Evolutionary conservation across 2,888 invertebrate species (phyloP), one percentile per base, ranked within the genome.

Genomic region (Chloroclystis v-ata): DNA sequence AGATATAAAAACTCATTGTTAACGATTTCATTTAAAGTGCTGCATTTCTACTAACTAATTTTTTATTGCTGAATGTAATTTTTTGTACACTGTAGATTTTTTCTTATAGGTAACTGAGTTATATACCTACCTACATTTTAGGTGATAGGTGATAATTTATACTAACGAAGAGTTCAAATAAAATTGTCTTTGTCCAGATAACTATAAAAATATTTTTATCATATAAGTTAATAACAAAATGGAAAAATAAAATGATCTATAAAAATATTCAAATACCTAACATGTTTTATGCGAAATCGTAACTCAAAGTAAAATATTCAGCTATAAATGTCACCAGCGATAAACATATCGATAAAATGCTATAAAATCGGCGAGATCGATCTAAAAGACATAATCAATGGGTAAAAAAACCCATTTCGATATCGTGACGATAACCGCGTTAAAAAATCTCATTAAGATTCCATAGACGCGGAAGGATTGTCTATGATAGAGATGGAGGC

Each of bases 391-490:
- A 35, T 35, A 35, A 43, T 43, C 28, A 39, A 25, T 33, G 25
- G 29, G 38, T 50, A 38, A 57, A 64, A 62, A 62, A 63, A 48
- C 46, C 51, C 42, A 56, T 56, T 42, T 49, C 46, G 47, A 56
- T 57, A 55, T 50, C 49, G 57, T 57, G 53, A 59, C 59, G 57
- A 58, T 60, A 49, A 53, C 60, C 49, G 51, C 41, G 48, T 56
- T 60, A 61, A 67, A 74, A 68, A 72, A 72, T 49, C 63, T 70
- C 69, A 73, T 75, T 74, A 69, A 69, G 66, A 72, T 73, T 66
- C 70, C 68, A 55, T 16, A 28, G 52, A 47, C 59, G 69, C 73
- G 69, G 72, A 72, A 68, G 68, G 38, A 51, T 44, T 52, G 50
- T 55, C 47, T 46, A 49, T 41, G 57, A 60, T 57, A 54, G 52